These are phyloP conservation scores for Clarias macrocephalus DNA, from an alignment of 2,113 vertebrate genomes.

Conservation along the genomic window DNA sequence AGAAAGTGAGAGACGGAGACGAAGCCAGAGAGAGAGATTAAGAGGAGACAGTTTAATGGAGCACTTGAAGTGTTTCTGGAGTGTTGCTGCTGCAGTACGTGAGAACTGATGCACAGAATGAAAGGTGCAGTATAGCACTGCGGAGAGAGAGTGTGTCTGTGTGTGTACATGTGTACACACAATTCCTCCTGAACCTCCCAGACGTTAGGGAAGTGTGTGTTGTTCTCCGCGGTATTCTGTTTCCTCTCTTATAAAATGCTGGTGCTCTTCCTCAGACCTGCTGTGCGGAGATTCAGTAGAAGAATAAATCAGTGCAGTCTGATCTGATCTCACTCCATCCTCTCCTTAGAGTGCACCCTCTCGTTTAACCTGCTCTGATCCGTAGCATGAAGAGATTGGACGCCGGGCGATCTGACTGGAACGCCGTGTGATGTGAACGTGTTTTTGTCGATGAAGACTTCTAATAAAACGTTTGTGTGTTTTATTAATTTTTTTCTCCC, in stretches of 20 bases:
- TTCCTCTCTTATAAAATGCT: neutral
- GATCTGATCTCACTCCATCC: neutral
- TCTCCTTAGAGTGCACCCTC: neutral
- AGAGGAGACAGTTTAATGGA: neutral
- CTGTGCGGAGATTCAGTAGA: neutral
- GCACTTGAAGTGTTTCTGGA: neutral
- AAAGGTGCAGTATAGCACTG: no score
- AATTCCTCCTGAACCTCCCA: neutral
- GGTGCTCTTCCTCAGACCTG: neutral
- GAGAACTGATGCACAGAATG: neutral
- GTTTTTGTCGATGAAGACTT: neutral
- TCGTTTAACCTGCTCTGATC: neutral
- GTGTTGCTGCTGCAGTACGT: neutral
- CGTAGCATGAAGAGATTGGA: neutral
- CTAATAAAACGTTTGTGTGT: conserved; percentile 1
- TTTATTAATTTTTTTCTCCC: neutral
- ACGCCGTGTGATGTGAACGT: neutral
- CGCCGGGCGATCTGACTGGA: no score
- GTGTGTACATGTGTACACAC: neutral
- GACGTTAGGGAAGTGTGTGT: neutral
- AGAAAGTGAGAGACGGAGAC: neutral
- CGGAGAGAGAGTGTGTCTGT: neutral
- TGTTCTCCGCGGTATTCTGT: neutral
- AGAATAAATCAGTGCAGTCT: neutral
- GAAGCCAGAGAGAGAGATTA: no score